phyloP scores from a whole-genome alignment of 2,888 invertebrate genomes.

The Eueremaeus valkanovi region DNA sequence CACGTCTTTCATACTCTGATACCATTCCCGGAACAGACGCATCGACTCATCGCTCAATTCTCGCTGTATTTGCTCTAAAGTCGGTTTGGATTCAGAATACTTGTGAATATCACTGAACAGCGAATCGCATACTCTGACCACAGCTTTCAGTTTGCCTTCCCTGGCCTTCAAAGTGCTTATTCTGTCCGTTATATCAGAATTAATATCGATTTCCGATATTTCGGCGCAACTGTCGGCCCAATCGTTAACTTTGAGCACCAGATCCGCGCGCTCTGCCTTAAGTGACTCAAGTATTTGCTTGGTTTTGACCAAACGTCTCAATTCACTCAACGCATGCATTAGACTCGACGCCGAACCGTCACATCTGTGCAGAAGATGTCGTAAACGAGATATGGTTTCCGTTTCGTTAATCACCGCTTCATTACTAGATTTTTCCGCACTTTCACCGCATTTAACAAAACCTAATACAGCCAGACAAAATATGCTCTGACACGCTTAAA shows the following conservation, averaged over 20 bases:
- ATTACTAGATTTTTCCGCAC: background rate
- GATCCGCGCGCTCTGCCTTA: background rate
- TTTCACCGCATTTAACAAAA: slow-evolving; percentile 9
- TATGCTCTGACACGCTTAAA: too few species aligned
- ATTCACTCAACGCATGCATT: slow-evolving; percentile 23
- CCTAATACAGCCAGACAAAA: too few species aligned
- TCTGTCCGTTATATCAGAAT: background rate
- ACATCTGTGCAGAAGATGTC: background rate
- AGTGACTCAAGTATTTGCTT: background rate
- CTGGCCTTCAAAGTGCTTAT: slow-evolving; percentile 35
- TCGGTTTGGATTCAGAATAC: slow-evolving; percentile 5
- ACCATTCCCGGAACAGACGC: slow-evolving; percentile 36
- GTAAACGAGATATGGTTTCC: background rate
- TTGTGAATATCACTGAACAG: slow-evolving; percentile 23
- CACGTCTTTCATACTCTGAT: background rate
- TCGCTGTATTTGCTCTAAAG: slow-evolving; percentile 17
- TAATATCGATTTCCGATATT: background rate
- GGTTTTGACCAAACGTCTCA: slow-evolving; percentile 22
- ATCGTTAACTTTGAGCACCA: slow-evolving; percentile 27
- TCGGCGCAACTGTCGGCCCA: slow-evolving; percentile 37
- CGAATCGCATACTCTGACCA: slow-evolving; percentile 37
- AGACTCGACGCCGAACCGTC: slow-evolving; percentile 21
- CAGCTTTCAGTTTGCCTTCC: slow-evolving; percentile 38
- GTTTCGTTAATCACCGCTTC: slow-evolving; percentile 6
- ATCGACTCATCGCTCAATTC: slow-evolving; percentile 35